Conservation (phyloP, 2,888 invertebrate species). For the Rhingia rostrata region DNA sequence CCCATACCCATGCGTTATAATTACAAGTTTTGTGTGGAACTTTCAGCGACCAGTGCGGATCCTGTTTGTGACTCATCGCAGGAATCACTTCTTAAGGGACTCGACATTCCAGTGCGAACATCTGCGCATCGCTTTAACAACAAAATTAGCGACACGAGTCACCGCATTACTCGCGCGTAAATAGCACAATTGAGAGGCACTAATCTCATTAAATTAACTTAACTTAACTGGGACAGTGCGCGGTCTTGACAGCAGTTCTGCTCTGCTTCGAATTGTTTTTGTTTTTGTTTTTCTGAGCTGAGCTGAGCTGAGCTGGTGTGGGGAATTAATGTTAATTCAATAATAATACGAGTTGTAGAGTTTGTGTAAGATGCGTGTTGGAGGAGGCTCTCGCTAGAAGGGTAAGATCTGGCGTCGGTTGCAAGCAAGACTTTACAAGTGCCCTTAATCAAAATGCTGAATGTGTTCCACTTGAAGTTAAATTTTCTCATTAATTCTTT, state of each 20-base stretch:
- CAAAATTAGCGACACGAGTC: slow-evolving; percentile 74
- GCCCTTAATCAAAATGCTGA: slow-evolving; percentile 75
- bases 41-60: slow-evolving; percentile 1
- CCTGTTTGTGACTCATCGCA: slow-evolving; percentile 21
- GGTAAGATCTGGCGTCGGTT: slow-evolving; percentile 34
- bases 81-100: slow-evolving; percentile 5
- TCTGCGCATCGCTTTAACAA: slow-evolving; percentile 55
- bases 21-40: slow-evolving; percentile 17
- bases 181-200: slow-evolving; percentile 73
- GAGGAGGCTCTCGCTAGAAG: slow-evolving; percentile 28
- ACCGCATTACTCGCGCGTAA: slow-evolving; percentile 62
- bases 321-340: slow-evolving; percentile 72
- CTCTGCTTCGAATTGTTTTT: slow-evolving; percentile 59
- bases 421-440: slow-evolving; percentile 61
- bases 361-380: slow-evolving; percentile 47
- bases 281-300: slow-evolving; percentile 24
- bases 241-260: slow-evolving; percentile 62
- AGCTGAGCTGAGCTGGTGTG: slow-evolving; percentile 28
- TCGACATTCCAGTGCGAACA: slow-evolving; percentile 35
- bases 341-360: slow-evolving; percentile 42
- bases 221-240: slow-evolving; percentile 70
- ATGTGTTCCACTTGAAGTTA: slow-evolving; percentile 71
- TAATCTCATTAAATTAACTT: slow-evolving; percentile 75
- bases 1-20: slow-evolving; percentile 18
- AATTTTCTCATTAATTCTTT: slow-evolving; percentile 69